These are phyloP conservation scores for Chrysotoxum bicinctum DNA, from an alignment of 2,888 invertebrate genomes.

Conservation along the genomic window DNA sequence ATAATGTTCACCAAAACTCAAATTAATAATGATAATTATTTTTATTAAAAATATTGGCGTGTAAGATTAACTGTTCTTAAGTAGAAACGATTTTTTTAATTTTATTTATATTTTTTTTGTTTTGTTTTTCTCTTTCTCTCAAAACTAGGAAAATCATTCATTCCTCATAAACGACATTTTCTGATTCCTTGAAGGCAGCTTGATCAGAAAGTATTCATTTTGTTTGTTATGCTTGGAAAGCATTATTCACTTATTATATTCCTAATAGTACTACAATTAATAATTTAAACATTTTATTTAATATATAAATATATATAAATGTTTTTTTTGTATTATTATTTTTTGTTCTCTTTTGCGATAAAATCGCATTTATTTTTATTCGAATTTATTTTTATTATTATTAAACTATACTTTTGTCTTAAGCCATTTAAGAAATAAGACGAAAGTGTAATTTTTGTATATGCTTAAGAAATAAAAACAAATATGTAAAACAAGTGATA, in stretches of 20 bases:
- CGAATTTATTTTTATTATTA: constrained; percentile 56
- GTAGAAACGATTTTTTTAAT: too few species aligned
- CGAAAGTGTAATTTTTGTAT: constrained; percentile 38
- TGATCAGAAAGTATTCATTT: constrained; percentile 57
- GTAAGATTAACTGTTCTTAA: too few species aligned
- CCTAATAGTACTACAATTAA: constrained; percentile 29
- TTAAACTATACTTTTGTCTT: constrained; percentile 23
- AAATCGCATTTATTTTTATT: constrained; percentile 60
- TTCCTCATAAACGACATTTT: constrained; percentile 53
- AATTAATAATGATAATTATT: too few species aligned
- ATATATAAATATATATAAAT: constrained; percentile 3
- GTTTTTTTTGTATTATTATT: background rate
- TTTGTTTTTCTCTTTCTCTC: constrained; percentile 1
- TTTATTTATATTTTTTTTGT: background rate
- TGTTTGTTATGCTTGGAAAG: constrained; percentile 43
- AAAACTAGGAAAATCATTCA: constrained; percentile 44
- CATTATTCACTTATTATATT: constrained; percentile 53
- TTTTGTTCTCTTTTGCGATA: constrained; percentile 39
- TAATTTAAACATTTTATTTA: constrained; percentile 53
- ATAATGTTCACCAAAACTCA: too few species aligned
- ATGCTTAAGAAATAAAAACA: constrained; percentile 44
- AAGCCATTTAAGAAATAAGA: constrained; percentile 58
- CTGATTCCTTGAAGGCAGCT: constrained; percentile 59
- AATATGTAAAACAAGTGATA: constrained; percentile 59
- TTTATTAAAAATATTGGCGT: too few species aligned